Conservation (phyloP, 2,113 vertebrate genomes). For the Hepsetus odoe region DNA sequence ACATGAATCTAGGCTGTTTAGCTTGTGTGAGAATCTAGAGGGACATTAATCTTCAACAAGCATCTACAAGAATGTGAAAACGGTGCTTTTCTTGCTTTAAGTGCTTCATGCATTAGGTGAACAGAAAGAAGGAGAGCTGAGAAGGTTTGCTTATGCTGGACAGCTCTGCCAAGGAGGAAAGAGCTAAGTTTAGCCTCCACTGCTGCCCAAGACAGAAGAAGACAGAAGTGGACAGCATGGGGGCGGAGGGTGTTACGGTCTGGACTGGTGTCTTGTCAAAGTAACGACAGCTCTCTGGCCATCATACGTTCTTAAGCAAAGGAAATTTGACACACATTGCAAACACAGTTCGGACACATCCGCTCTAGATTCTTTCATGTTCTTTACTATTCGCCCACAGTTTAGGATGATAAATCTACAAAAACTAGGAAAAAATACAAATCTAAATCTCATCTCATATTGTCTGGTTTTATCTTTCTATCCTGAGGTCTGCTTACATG, state of each 20-base stretch:
- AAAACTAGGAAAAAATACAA: no score
- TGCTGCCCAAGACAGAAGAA: neutral
- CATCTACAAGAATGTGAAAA: no score
- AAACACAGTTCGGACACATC: neutral
- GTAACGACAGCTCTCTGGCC: neutral
- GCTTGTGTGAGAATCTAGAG: no score
- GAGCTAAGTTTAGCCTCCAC: neutral
- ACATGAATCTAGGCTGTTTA: no score
- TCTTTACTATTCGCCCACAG: no score
- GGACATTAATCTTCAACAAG: no score
- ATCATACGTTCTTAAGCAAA: neutral
- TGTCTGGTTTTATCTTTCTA: no score
- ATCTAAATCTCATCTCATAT: no score
- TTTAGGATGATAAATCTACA: no score
- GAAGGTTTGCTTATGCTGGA: neutral
- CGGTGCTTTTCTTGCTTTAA: neutral
- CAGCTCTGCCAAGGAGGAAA: conserved; percentile 13
- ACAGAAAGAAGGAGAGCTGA: neutral
- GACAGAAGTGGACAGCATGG: neutral
- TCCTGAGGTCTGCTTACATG: no score
- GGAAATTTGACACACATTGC: neutral
- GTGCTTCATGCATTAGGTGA: neutral
- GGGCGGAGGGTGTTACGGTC: neutral
- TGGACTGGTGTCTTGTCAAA: neutral
- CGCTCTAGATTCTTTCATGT: no score